phyloP scores from a whole-genome alignment of 2,113 vertebrate species.

The Siphamia tubifer region DNA sequence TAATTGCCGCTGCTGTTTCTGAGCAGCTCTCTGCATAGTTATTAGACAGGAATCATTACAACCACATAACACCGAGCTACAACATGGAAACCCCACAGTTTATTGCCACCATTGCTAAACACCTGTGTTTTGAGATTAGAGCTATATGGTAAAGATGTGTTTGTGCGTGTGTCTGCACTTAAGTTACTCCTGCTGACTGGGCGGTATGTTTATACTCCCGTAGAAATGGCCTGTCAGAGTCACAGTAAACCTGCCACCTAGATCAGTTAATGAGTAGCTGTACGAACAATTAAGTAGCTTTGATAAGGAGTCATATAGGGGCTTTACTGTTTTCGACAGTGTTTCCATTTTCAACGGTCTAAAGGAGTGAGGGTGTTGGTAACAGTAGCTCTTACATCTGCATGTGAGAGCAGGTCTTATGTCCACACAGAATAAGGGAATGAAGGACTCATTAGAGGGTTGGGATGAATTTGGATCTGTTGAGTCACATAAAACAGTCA shows the following conservation, averaged over 20 bases:
- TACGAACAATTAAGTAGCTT: slow-evolving; percentile 25
- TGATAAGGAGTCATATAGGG: slow-evolving; percentile 45
- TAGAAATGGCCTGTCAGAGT: slow-evolving; percentile 51
- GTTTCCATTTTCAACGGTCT: slow-evolving; percentile 35
- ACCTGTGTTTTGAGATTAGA: slow-evolving; percentile 42
- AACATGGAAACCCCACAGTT: slow-evolving; percentile 35
- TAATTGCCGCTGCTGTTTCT: slow-evolving; percentile 72
- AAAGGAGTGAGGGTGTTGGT: background rate
- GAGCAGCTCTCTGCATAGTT: slow-evolving; percentile 69
- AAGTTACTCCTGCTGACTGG: slow-evolving; percentile 63
- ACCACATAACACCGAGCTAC: slow-evolving; percentile 29
- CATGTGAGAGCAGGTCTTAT: slow-evolving; percentile 6
- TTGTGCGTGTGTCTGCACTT: slow-evolving; percentile 6
- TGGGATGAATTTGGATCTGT: slow-evolving; percentile 2
- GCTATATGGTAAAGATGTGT: background rate
- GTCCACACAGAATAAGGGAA: background rate
- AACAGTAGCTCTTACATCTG: slow-evolving; percentile 40
- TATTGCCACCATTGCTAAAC: slow-evolving; percentile 30
- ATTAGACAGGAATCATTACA: slow-evolving; percentile 67
- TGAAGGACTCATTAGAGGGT: slow-evolving; percentile 2
- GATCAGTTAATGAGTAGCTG: slow-evolving; percentile 60
- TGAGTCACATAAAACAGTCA: background rate
- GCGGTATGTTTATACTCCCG: slow-evolving; percentile 62
- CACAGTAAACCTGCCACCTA: slow-evolving; percentile 42
- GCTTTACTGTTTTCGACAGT: slow-evolving; percentile 33